Conservation (phyloP, 2,113 vertebrate species). For the Festucalex cinctus region DNA sequence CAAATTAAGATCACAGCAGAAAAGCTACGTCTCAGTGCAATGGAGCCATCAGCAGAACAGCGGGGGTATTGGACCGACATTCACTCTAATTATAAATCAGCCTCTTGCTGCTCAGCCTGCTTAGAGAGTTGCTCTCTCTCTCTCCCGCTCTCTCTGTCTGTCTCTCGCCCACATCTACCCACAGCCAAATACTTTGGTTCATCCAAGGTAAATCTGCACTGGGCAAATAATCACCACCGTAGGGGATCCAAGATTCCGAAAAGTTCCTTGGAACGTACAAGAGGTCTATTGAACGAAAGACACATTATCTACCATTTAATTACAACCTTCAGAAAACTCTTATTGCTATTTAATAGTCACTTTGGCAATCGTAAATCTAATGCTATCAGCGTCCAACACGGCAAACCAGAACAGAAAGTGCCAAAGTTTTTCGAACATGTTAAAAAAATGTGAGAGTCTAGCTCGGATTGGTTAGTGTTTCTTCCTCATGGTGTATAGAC, state of each 20-base stretch:
- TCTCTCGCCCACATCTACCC: slow-evolving; percentile 50
- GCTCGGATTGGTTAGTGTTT: neutral
- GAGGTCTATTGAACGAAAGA: slow-evolving; percentile 8
- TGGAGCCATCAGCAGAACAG: slow-evolving; percentile 59
- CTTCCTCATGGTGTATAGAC: neutral
- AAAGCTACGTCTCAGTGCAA: slow-evolving; percentile 49
- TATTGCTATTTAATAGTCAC: neutral
- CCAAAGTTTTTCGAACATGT: neutral
- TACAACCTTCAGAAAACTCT: neutral
- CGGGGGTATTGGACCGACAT: slow-evolving; percentile 55
- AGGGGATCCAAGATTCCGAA: slow-evolving; percentile 24
- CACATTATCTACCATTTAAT: neutral
- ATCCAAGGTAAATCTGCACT: slow-evolving; percentile 61
- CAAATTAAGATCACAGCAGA: slow-evolving; percentile 54
- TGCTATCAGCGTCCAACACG: neutral
- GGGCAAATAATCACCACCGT: slow-evolving; percentile 48
- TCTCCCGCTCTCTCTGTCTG: slow-evolving; percentile 4
- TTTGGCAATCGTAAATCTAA: neutral
- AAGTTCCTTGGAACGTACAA: slow-evolving; percentile 15
- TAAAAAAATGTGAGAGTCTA: neutral
- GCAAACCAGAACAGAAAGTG: neutral
- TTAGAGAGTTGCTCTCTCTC: slow-evolving; percentile 29
- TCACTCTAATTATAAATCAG: slow-evolving; percentile 67
- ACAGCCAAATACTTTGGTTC: slow-evolving; percentile 64
- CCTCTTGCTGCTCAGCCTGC: slow-evolving; percentile 51